phyloP scores from a whole-genome alignment of 2,888 invertebrate species.

The Tenthredo amoena region DNA sequence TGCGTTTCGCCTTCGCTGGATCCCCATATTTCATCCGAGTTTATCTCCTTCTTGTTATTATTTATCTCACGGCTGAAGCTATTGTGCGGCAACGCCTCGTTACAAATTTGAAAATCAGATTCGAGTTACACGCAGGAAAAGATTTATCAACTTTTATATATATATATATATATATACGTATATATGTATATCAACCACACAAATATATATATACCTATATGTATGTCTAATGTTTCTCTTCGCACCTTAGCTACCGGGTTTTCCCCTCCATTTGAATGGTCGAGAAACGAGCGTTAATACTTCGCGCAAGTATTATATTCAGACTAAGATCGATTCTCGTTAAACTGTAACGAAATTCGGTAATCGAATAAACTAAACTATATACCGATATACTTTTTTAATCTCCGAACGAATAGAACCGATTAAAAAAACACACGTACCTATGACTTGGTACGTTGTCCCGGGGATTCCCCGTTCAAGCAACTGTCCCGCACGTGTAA shows the following conservation, averaged over 20 bases:
- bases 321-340: too few relatives aligned
- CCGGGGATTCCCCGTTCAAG: slow-evolving; percentile 2
- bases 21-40: neutral
- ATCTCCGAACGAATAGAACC: too few relatives aligned
- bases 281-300: neutral
- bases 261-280: neutral
- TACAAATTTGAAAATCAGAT: neutral
- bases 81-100: neutral
- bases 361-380: too few relatives aligned
- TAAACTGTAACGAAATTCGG: too few relatives aligned
- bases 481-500: neutral
- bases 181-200: too few relatives aligned
- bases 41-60: neutral
- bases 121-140: too few relatives aligned
- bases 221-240: neutral
- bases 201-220: too few relatives aligned
- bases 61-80: neutral
- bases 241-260: neutral
- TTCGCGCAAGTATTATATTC: neutral
- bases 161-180: too few relatives aligned
- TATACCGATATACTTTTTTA: too few relatives aligned
- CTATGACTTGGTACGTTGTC: neutral
- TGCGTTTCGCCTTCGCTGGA: slow-evolving; percentile 1
- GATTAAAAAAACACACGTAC: too few relatives aligned
- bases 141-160: too few relatives aligned